A percentile compares a stretch with the other conserved stretches of the same genome.
These are phyloP conservation scores for Leptarthrus brevirostris DNA, from an alignment of 2,888 invertebrate genomes.

Conservation along the genomic window DNA sequence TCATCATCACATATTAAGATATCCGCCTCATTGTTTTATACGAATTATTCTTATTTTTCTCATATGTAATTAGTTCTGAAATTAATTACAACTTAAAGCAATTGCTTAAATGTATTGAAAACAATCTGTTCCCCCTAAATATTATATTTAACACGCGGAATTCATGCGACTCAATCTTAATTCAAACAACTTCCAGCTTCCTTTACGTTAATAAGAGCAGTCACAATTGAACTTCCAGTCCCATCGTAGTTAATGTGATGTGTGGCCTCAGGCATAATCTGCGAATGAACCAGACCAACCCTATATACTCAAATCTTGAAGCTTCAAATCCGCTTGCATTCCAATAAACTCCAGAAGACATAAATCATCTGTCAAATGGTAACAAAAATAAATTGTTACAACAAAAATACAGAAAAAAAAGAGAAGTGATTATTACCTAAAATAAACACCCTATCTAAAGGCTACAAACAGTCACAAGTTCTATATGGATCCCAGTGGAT, in stretches of 20 bases:
- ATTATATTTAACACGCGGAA: too few relatives aligned
- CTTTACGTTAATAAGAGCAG: neutral
- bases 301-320: neutral
- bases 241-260: neutral
- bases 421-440: neutral
- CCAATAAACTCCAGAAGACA: slow-evolving; percentile 2
- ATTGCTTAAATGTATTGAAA: too few relatives aligned
- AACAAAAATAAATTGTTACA: slow-evolving; percentile 5
- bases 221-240: slow-evolving; percentile 3
- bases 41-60: too few relatives aligned
- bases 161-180: neutral
- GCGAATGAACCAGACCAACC: neutral
- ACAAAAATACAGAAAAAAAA: neutral
- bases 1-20: too few relatives aligned
- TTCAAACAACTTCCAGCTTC: neutral
- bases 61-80: too few relatives aligned
- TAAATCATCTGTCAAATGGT: slow-evolving; percentile 3
- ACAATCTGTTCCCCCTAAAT: too few relatives aligned
- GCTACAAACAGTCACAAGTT: too few relatives aligned
- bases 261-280: neutral
- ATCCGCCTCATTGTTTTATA: too few relatives aligned
- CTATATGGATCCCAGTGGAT: too few relatives aligned
- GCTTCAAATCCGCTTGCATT: neutral
- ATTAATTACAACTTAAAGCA: too few relatives aligned
- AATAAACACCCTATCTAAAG: too few relatives aligned